These are phyloP conservation scores for Glaucopsyche alexis DNA, from an alignment of 2,888 invertebrate species.

Conservation along the genomic window DNA sequence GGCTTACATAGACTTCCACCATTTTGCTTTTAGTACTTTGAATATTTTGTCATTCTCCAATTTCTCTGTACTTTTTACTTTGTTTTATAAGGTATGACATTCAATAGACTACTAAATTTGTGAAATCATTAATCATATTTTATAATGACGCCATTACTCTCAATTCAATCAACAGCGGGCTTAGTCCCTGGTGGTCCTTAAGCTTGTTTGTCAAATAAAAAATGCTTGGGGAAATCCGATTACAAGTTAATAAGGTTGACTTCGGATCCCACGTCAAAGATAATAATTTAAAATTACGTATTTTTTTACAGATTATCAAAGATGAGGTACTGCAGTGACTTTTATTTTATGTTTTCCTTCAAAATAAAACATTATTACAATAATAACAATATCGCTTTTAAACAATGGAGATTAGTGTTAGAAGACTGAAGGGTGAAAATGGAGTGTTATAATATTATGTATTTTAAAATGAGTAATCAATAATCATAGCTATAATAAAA, in stretches of 20 bases:
- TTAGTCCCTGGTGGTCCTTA: not conserved
- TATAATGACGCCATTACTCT: not conserved
- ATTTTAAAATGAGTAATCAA: no score
- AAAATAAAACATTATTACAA: no score
- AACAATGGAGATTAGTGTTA: no score
- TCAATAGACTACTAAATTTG: not conserved
- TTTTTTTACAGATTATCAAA: not conserved
- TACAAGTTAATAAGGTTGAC: not conserved
- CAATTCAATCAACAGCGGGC: not conserved
- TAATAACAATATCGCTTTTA: no score
- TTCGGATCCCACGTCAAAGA: not conserved
- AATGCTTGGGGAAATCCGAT: not conserved
- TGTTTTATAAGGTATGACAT: not conserved
- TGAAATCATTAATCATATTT: not conserved
- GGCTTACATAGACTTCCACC: no score
- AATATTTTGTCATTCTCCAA: no score
- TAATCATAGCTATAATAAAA: no score
- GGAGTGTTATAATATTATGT: no score
- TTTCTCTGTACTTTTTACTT: no score
- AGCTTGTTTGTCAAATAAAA: constrained; percentile 12
- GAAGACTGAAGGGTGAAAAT: no score
- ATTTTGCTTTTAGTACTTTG: no score
- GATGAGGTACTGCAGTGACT: not conserved
- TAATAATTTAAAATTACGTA: not conserved
- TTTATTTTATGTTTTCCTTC: no score